Evolutionary conservation across 2,113 vertebrate species (phyloP), one percentile per base, ranked within the genome.

Genomic region (Euleptes europaea): DNA sequence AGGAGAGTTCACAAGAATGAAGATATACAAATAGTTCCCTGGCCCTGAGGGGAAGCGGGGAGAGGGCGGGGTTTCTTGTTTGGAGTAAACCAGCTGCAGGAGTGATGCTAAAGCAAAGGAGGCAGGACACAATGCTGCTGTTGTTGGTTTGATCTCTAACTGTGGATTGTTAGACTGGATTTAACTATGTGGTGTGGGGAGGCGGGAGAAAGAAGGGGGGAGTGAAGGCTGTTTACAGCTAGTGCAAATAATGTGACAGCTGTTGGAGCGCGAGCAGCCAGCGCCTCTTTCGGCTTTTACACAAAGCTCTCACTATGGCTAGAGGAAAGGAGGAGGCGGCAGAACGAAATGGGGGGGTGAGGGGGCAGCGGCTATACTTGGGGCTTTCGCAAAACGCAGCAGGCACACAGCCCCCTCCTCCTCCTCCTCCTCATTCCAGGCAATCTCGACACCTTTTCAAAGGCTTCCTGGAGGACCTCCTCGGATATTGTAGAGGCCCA

Each of bases 161-260:
- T 94, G 95, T 88, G 95, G 95, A 94, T 95, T 97, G 96, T 97
- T 97, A 97, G 97, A 96, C 97, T 96, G 96, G 97, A 95, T 97
- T 96, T 97, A 97, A 97, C 97, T 97, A 96, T 95, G 96, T 93
- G 97, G 95, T 95, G 91, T 95, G 92, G 94, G 94, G 95, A 95
- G 96, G 96, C 95, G 93, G 95, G 92, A 92, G 95, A 94, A 95
- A 94, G 95, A 96, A 95, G 95, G 83, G 82, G 82, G 44, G 47
- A 15, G 28, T 3, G 95, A 96, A 96, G 95, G 96, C 97, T 98
- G 97, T 98, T 98, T 98, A 97, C 97, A 96, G 95, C 96, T 92
- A 97, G 96, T 93, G 96, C 96, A 97, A 97, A 98, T 98, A 98
- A 98, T 97, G 97, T 97, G 97, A 98, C 97, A 98, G 97, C 97